A percentile compares a stretch with the other conserved stretches of the same genome.
These are phyloP conservation scores for Brachypterus glaber DNA, from an alignment of 2,888 invertebrate genomes.

Conservation along the genomic window DNA sequence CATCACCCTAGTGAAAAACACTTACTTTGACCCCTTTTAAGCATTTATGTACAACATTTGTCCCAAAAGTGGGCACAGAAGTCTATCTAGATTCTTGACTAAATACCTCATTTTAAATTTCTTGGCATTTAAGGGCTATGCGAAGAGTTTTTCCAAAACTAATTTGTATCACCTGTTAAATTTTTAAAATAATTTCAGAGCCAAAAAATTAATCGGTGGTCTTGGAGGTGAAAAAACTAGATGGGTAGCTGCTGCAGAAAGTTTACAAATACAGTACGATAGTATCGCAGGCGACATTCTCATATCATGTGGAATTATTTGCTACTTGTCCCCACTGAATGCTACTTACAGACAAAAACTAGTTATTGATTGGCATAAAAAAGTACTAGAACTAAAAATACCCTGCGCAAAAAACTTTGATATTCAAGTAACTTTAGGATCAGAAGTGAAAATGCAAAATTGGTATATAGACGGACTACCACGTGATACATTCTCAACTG, in stretches of 20 bases:
- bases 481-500: constrained; percentile 70
- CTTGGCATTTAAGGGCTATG: too few relatives aligned
- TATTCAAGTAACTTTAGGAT: constrained; percentile 66
- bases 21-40: too few relatives aligned
- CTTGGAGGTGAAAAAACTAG: constrained; percentile 75
- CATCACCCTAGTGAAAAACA: too few relatives aligned
- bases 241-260: constrained; percentile 71
- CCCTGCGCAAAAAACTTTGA: constrained; percentile 68
- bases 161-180: too few relatives aligned
- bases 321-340: constrained; percentile 82
- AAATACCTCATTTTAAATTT: too few relatives aligned
- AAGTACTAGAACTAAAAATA: constrained; percentile 54
- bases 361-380: constrained; percentile 62
- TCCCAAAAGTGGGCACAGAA: too few relatives aligned
- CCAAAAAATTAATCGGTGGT: constrained; percentile 25
- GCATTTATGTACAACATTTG: too few relatives aligned
- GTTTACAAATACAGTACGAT: constrained; percentile 65
- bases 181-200: constrained; percentile 16
- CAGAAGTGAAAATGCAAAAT: constrained; percentile 76
- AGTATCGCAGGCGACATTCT: constrained; percentile 83
- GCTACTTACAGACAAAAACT: constrained; percentile 52
- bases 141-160: too few relatives aligned
- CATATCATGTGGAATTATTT: constrained; percentile 78
- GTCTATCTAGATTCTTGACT: too few relatives aligned
- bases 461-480: constrained; percentile 79